phyloP scores from a whole-genome alignment of 2,797 vertebrate genomes.

The Melanotaenia trifasciata region DNA sequence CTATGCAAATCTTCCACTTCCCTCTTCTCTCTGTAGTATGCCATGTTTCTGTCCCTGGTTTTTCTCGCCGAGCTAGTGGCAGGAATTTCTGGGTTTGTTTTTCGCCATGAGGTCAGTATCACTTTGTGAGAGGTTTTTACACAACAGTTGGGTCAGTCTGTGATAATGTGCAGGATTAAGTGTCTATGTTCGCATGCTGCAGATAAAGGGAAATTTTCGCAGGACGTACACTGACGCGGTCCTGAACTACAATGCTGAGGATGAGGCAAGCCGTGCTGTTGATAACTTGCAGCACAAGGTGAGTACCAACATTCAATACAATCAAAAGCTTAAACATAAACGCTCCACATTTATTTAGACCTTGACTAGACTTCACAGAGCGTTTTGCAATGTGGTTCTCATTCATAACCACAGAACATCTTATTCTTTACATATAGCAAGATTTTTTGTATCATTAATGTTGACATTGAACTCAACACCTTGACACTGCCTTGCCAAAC shows the following conservation, averaged over 20 bases:
- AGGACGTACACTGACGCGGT: constrained; percentile 96
- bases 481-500: too few species aligned
- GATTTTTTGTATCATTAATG: background rate
- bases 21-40: constrained; percentile 87
- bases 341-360: background rate
- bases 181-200: constrained; percentile 18
- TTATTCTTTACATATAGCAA: background rate
- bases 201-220: constrained; percentile 98
- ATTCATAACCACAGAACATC: background rate
- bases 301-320: constrained; percentile 65
- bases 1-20: constrained; percentile 35
- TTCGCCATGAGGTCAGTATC: constrained; percentile 94
- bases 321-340: background rate
- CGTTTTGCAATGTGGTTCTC: background rate
- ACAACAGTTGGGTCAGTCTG: background rate
- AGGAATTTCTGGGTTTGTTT: constrained; percentile 98
- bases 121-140: background rate
- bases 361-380: background rate
- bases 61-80: constrained; percentile 97
- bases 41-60: constrained; percentile 98
- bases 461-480: background rate
- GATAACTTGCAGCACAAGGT: constrained; percentile 95
- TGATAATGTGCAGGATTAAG: background rate
- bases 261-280: constrained; percentile 93
- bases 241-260: constrained; percentile 92